These are phyloP conservation scores for Limnephilus lunatus DNA, from an alignment of 2,888 invertebrate genomes.

Conservation along the genomic window DNA sequence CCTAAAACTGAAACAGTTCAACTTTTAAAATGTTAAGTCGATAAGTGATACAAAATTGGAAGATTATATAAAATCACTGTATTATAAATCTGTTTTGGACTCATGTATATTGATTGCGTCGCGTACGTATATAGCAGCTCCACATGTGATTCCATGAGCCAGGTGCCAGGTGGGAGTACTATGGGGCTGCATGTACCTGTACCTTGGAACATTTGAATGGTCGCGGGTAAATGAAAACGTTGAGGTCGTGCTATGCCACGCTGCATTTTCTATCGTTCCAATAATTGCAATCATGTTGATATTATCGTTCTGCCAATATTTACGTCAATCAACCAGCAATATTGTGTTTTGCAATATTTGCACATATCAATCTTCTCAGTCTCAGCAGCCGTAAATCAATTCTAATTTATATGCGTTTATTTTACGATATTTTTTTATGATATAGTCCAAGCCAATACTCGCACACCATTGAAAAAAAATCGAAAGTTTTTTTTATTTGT, in stretches of 20 bases:
- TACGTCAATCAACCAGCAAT: slow-evolving; percentile 12
- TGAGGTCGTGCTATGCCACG: neutral
- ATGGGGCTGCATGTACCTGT: neutral
- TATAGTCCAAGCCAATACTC: neutral
- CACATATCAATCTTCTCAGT: slow-evolving; percentile 12
- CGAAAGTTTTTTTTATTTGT: too few species aligned
- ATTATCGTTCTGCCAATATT: slow-evolving; percentile 17
- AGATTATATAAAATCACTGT: neutral
- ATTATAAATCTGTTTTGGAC: neutral
- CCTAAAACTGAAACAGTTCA: neutral
- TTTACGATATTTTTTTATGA: neutral
- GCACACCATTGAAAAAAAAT: neutral
- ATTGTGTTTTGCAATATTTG: slow-evolving; percentile 8
- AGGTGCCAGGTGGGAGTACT: neutral
- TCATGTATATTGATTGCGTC: neutral
- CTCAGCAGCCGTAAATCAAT: slow-evolving; percentile 21
- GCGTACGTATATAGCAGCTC: neutral
- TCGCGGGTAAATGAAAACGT: slow-evolving; percentile 18
- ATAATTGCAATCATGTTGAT: neutral
- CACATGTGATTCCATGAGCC: neutral
- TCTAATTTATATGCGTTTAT: slow-evolving; percentile 14
- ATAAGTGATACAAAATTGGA: neutral
- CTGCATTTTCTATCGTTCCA: slow-evolving; percentile 30
- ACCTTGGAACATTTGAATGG: neutral
- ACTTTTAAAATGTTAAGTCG: neutral